Evolutionary conservation across 1,140 invertebrate genomes (phyloP), one percentile per base, ranked within the genome.

Genomic region (Charaxes varanes): DNA sequence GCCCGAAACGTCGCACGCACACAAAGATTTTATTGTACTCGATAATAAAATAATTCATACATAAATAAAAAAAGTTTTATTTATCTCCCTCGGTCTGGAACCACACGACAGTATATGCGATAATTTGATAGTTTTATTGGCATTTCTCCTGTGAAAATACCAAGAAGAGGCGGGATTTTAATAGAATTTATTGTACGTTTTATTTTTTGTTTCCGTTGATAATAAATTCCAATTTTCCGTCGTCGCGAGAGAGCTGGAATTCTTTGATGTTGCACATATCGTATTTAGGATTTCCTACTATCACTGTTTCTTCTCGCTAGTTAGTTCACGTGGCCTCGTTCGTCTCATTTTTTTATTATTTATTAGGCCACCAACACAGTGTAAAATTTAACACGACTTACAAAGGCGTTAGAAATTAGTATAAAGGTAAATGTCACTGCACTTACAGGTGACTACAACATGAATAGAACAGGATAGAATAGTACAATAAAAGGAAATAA

Each of bases 81-180:
- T 57, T 55, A 55, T 43, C 41, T 37, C n/a, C n/a, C n/a, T n/a
- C 43, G 35, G 50, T 50, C 45, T 43, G 40, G 48, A 59, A 47
- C 34, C 57, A 58, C 47, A 63, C 28, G 57, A 60, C 54, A 51
- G 38, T 59, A 53, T 43, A 36, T 45, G 67, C 58, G 57, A 70
- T 76, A 68, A 73, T 74, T 68, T 79, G 62, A 76, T 72, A 72
- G 66, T 79, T 79, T 74, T 74, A 73, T 74, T 66, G 50, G 62
- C 47, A 58, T 62, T 53, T 63, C 50, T 47, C 24, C 24, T 34
- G 35, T 48, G 49, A 62, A 73, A 69, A 68, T 74, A 77, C 59
- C 61, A 67, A 60, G 62, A 62, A 62, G 56, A 67, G 59, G 55
- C 60, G 60, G 53, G 43, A n/a, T 51, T 46, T 32, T 33, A 27